These are phyloP conservation scores for Ophion costatus DNA, from an alignment of 2,888 invertebrate genomes.

Conservation along the genomic window DNA sequence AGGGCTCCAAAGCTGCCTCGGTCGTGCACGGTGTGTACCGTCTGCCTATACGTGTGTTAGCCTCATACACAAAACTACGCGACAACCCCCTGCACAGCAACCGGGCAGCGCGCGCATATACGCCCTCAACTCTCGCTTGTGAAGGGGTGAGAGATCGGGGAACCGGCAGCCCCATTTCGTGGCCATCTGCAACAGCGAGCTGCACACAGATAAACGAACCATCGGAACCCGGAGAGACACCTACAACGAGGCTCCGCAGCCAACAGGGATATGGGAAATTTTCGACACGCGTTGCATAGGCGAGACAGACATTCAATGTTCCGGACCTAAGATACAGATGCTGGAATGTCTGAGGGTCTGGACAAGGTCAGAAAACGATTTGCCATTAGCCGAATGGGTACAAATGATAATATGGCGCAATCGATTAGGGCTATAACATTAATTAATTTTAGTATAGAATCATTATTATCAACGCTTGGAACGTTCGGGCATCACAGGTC, in stretches of 20 bases:
- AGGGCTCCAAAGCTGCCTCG: constrained; percentile 44
- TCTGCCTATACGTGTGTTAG: neutral
- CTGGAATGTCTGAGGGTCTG: neutral
- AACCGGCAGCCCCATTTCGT: constrained; percentile 54
- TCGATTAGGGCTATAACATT: too few relatives aligned
- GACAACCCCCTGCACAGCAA: constrained; percentile 27
- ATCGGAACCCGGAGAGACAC: constrained; percentile 2
- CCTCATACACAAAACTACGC: constrained; percentile 26
- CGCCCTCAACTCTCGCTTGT: constrained; percentile 14
- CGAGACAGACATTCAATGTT: neutral
- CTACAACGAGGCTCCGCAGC: neutral
- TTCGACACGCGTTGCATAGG: constrained; percentile 1
- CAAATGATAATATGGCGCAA: neutral
- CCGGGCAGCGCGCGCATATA: constrained; percentile 41
- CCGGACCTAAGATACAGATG: constrained; percentile 14
- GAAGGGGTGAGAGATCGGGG: constrained; percentile 56
- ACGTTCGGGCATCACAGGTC: too few relatives aligned
- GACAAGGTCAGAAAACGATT: neutral
- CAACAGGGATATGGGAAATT: constrained; percentile 22
- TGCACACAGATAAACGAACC: constrained; percentile 5
- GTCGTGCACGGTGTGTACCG: neutral
- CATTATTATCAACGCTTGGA: too few relatives aligned
- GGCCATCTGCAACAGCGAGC: constrained; percentile 58
- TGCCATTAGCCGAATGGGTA: neutral
- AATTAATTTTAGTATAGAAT: too few relatives aligned